Conservation (phyloP, 1,140 invertebrate species). For the Lepidurus apus region DNA sequence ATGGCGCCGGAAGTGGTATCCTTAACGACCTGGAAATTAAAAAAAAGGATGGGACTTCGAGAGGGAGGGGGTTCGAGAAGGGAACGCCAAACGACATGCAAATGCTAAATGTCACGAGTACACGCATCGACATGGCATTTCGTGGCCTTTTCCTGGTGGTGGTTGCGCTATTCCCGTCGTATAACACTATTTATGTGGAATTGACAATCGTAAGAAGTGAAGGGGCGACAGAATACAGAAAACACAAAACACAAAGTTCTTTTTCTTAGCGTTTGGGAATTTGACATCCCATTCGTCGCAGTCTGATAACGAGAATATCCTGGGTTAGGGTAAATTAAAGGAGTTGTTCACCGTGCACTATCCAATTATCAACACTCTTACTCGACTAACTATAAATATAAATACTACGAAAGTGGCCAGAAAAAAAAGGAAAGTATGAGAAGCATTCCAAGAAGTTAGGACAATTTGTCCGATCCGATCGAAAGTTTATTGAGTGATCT, state of each 20-base stretch:
- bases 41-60: neutral
- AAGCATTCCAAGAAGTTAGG: neutral
- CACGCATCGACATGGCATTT: neutral
- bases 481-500: no score
- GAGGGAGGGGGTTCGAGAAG: neutral
- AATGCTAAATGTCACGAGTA: slow-evolving; percentile 15
- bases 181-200: neutral
- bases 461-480: no score
- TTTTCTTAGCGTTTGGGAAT: neutral
- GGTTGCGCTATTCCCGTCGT: neutral
- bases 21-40: neutral
- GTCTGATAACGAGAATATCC: neutral
- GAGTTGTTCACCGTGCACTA: neutral
- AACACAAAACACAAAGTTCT: no score
- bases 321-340: neutral
- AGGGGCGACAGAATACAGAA: neutral
- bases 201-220: neutral
- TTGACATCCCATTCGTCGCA: neutral
- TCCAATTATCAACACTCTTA: neutral
- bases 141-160: neutral
- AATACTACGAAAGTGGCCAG: neutral
- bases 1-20: neutral
- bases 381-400: no score
- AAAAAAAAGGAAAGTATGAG: slow-evolving; percentile 15
- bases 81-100: neutral